Evolutionary conservation across 1,140 invertebrate species (phyloP).

Genomic region (Drosophila auraria): DNA sequence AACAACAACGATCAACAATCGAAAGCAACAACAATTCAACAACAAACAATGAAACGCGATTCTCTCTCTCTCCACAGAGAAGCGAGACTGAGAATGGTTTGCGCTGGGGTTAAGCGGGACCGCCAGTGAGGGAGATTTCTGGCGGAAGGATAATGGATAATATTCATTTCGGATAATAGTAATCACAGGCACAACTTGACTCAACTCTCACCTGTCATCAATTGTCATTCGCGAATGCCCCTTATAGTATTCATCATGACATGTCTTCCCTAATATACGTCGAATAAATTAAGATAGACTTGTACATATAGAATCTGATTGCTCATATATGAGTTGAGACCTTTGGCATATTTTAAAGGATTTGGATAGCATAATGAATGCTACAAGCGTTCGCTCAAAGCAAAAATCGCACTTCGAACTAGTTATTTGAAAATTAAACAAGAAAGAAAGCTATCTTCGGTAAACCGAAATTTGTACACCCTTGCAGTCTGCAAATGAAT

Average conservation of each 20-base stretch:
- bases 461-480: too few relatives aligned
- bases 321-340: neutral
- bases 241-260: too few relatives aligned
- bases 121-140: constrained; percentile 45
- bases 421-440: too few relatives aligned
- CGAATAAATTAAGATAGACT: too few relatives aligned
- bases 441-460: too few relatives aligned
- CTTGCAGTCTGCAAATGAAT: too few relatives aligned
- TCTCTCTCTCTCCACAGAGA: constrained; percentile 41
- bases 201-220: constrained; percentile 17
- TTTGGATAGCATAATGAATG: too few relatives aligned
- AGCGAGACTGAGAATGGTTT: constrained; percentile 37
- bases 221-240: neutral
- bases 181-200: constrained; percentile 34
- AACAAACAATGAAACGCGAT: constrained; percentile 62
- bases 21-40: constrained; percentile 58
- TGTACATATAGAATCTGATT: neutral
- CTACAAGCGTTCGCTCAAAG: too few relatives aligned
- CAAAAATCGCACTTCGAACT: too few relatives aligned
- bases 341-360: too few relatives aligned
- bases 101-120: constrained; percentile 31
- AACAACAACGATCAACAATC: constrained; percentile 59
- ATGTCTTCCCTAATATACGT: too few relatives aligned
- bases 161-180: constrained; percentile 26
- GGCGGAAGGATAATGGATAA: constrained; percentile 43